phyloP scores from a whole-genome alignment of 92 coral and sea anemone species.

The Zoanthus gigantus region DNA sequence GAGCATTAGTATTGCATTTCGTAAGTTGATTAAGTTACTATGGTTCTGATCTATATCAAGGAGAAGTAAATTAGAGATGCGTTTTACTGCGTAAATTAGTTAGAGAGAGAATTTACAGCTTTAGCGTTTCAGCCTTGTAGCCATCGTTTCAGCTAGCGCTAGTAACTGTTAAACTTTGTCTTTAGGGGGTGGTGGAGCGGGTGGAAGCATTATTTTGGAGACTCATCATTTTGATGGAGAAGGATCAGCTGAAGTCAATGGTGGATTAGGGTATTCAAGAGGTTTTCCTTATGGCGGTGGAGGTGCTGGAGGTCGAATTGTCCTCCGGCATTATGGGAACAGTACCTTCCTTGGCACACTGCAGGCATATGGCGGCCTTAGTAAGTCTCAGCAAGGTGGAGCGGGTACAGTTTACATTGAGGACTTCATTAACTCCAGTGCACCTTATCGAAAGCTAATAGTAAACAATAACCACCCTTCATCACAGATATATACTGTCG shows the following conservation, averaged over 20 bases:
- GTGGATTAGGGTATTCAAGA: conserved; percentile 59
- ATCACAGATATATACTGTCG: conserved; percentile 45
- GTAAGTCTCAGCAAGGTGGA: conserved; percentile 65
- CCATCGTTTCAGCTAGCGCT: too few relatives aligned
- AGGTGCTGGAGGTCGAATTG: conserved; percentile 77
- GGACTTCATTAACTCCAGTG: conserved; percentile 54
- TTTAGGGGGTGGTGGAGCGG: conserved; percentile 70
- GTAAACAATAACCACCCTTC: conserved; percentile 62
- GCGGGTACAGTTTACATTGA: conserved; percentile 71
- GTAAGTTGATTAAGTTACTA: too few relatives aligned
- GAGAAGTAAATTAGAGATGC: too few relatives aligned
- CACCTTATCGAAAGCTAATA: conserved; percentile 42
- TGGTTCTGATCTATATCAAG: too few relatives aligned
- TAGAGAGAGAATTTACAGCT: too few relatives aligned
- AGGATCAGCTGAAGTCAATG: conserved; percentile 74
- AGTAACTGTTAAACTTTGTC: too few relatives aligned
- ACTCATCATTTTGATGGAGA: conserved; percentile 74
- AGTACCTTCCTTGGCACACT: conserved; percentile 68
- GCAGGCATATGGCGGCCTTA: conserved; percentile 73
- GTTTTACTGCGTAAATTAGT: too few relatives aligned
- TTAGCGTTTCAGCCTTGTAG: too few relatives aligned
- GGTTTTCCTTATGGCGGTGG: conserved; percentile 62
- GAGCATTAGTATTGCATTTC: too few relatives aligned
- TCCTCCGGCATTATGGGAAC: conserved; percentile 59
- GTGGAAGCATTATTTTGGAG: conserved; percentile 63